Percentiles rank a stretch among this genome's conserved stretches.
These are phyloP conservation scores for Halictus ligatus DNA, from an alignment of 2,888 invertebrate genomes.

Conservation along the genomic window DNA sequence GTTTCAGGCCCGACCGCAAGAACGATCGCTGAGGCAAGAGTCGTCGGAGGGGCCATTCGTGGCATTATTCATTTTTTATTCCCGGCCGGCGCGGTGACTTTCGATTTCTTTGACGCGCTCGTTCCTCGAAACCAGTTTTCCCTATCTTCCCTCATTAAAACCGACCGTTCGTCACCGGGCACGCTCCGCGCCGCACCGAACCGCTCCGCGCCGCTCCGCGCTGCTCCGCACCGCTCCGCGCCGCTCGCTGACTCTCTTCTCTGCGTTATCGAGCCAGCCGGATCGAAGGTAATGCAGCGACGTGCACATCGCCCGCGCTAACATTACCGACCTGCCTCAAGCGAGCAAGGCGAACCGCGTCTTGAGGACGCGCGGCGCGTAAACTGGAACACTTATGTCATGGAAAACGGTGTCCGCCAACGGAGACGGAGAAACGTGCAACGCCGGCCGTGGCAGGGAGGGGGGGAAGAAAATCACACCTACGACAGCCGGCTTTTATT, in stretches of 20 bases:
- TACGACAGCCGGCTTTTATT: slow-evolving; percentile 35
- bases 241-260: slow-evolving; percentile 9
- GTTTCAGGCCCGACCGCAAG: slow-evolving; percentile 5
- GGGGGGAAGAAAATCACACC: slow-evolving; percentile 33
- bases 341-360: slow-evolving; percentile 51
- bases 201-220: not conserved
- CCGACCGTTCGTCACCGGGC: slow-evolving; percentile 5
- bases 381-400: slow-evolving; percentile 59
- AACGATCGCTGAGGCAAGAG: not conserved
- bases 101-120: slow-evolving; percentile 58
- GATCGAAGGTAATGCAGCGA: slow-evolving; percentile 78
- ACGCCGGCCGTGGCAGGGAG: not conserved
- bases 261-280: slow-evolving; percentile 68
- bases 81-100: slow-evolving; percentile 37
- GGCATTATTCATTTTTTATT: slow-evolving; percentile 18
- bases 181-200: slow-evolving; percentile 8
- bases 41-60: not conserved
- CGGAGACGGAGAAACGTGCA: not conserved
- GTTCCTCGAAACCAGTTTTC: slow-evolving; percentile 62
- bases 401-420: slow-evolving; percentile 46
- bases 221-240: not conserved
- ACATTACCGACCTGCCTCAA: slow-evolving; percentile 81
- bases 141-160: slow-evolving; percentile 54
- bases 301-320: slow-evolving; percentile 62
- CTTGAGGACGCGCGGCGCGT: slow-evolving; percentile 52